A percentile compares a stretch with the other conserved stretches of the same genome.
Conservation (phyloP, 2,113 vertebrate genomes). For the Campylorhamphus procurvoides region DNA sequence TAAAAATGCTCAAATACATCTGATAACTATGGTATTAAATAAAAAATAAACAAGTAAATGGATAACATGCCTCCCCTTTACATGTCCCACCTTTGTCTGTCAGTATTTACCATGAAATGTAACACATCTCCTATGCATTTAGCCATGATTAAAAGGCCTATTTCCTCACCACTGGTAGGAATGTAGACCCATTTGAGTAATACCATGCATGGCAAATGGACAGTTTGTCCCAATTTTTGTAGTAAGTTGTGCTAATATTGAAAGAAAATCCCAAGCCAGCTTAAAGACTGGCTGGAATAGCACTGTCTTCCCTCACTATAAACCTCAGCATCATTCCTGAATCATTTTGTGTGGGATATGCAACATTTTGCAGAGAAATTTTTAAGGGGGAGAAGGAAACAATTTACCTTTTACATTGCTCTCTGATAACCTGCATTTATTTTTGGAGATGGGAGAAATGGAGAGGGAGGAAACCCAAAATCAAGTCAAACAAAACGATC, state of each 20-base stretch:
- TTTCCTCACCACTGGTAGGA: neutral
- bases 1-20: neutral
- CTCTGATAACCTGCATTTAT: neutral
- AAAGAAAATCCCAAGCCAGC: neutral
- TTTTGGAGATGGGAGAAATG: neutral
- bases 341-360: fast-evolving
- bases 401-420: neutral
- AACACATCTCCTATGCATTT: neutral
- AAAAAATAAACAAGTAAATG: neutral
- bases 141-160: neutral
- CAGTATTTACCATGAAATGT: neutral
- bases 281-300: neutral
- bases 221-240: neutral
- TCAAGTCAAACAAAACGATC: neutral
- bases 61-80: neutral
- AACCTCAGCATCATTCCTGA: neutral
- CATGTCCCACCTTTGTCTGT: neutral
- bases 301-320: neutral
- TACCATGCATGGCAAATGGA: neutral
- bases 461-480: neutral
- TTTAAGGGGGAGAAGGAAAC: neutral
- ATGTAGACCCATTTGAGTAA: neutral
- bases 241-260: neutral
- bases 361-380: neutral
- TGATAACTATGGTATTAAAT: neutral